Percentiles rank a stretch among this genome's conserved stretches.
phyloP scores from a whole-genome alignment of 2,113 vertebrate genomes.

The Sakesphorus luctuosus region DNA sequence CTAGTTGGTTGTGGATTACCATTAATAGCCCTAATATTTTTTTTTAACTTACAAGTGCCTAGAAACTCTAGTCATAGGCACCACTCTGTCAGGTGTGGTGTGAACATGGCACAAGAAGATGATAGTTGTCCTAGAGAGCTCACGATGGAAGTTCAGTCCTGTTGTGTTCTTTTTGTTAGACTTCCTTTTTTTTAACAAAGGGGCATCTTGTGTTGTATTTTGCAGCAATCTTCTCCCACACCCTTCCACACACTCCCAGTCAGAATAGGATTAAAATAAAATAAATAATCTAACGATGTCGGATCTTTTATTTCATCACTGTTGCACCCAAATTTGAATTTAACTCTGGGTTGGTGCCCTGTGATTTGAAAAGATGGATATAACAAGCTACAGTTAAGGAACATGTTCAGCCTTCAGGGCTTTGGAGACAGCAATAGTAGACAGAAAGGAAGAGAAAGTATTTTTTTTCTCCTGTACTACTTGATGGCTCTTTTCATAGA shows the following conservation, averaged over 20 bases:
- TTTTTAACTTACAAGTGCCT: not conserved
- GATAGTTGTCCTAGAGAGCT: not conserved
- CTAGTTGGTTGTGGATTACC: not conserved
- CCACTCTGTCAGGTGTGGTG: not conserved
- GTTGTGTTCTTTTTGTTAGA: not conserved
- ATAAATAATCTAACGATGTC: not conserved
- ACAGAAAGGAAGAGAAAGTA: not conserved
- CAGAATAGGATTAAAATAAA: not conserved
- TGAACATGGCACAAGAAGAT: not conserved
- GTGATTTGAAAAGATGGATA: not conserved
- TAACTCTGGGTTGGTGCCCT: not conserved
- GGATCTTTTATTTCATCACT: not conserved
- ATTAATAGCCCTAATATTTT: not conserved
- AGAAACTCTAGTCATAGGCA: not conserved
- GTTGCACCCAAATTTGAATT: constrained; percentile 1
- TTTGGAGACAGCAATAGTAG: not conserved
- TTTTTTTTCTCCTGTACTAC: not conserved
- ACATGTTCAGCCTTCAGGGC: not conserved
- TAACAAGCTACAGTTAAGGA: constrained; percentile 4
- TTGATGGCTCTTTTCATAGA: not conserved
- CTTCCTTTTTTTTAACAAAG: not conserved
- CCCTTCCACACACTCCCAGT: not conserved
- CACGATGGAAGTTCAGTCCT: not conserved
- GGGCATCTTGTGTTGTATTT: not conserved
- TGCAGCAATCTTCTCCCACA: not conserved